These are phyloP conservation scores for Dipodomys spectabilis DNA, from an alignment of 2,113 vertebrate genomes.

Conservation along the genomic window DNA sequence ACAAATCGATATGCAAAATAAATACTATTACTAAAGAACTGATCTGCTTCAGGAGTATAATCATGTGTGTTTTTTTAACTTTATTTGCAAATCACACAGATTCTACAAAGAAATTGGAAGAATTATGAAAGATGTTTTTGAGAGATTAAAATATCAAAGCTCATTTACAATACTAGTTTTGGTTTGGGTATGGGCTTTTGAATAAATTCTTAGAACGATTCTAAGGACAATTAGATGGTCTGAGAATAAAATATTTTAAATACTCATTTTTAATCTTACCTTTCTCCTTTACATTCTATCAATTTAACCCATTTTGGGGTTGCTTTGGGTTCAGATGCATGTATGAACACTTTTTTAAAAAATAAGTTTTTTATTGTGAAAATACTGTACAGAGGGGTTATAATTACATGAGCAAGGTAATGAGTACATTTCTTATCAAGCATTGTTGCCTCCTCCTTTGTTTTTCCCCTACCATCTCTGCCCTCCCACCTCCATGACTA, in stretches of 20 bases:
- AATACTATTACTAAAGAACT: not conserved
- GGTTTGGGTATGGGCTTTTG: not conserved
- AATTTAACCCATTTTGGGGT: not conserved
- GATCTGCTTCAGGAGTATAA: not conserved
- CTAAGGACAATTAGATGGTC: not conserved
- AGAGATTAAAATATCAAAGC: not conserved
- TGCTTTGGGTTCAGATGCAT: not conserved
- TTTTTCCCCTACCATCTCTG: too few relatives aligned
- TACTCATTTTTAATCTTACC: not conserved
- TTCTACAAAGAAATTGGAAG: not conserved
- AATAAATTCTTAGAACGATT: not conserved
- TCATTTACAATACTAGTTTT: not conserved
- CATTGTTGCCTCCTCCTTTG: too few relatives aligned
- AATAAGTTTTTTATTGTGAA: too few relatives aligned
- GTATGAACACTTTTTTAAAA: not conserved
- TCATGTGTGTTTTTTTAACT: not conserved
- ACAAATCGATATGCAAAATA: not conserved
- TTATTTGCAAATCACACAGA: not conserved
- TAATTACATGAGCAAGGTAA: too few relatives aligned
- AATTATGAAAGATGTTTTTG: not conserved
- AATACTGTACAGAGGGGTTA: too few relatives aligned
- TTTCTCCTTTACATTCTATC: constrained; percentile 1
- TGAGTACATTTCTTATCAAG: too few relatives aligned
- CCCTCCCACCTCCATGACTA: too few relatives aligned
- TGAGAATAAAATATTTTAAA: not conserved